These are phyloP conservation scores for Polydrusus cervinus DNA, from an alignment of 2,888 invertebrate species.

Conservation along the genomic window DNA sequence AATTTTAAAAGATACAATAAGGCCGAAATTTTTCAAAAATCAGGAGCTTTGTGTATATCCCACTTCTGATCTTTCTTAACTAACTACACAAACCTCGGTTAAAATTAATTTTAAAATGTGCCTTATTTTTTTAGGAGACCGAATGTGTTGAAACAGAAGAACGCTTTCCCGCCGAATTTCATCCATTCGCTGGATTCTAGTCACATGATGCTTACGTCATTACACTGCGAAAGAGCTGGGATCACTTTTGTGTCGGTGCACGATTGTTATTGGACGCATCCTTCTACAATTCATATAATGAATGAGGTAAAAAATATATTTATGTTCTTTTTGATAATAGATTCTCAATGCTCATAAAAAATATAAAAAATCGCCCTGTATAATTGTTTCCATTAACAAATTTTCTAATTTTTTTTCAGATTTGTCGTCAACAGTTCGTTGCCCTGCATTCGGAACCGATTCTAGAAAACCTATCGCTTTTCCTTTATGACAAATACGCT, in stretches of 20 bases:
- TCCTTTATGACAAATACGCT: constrained; percentile 81
- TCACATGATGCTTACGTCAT: constrained; percentile 99
- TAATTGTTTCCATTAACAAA: neutral
- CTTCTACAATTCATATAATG: constrained; percentile 89
- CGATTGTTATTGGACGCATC: constrained; percentile 99
- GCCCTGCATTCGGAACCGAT: constrained; percentile 94
- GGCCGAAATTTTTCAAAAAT: neutral
- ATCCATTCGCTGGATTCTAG: constrained; percentile 98
- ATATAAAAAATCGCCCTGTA: too few relatives aligned
- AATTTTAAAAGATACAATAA: too few relatives aligned
- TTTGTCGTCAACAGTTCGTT: constrained; percentile 99
- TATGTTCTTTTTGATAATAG: too few relatives aligned
- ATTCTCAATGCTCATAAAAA: too few relatives aligned
- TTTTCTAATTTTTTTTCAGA: constrained; percentile 72
- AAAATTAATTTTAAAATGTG: neutral
- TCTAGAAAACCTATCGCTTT: constrained; percentile 87
- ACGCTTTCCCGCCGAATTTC: constrained; percentile 99
- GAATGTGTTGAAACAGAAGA: constrained; percentile 92
- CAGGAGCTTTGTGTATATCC: too few relatives aligned
- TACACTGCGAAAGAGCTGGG: constrained; percentile 87
- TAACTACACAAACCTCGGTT: neutral
- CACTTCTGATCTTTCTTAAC: too few relatives aligned
- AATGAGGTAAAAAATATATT: constrained; percentile 91
- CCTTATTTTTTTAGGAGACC: constrained; percentile 76
- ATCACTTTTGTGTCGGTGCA: constrained; percentile 97